Evolutionary conservation across 2,888 invertebrate genomes (phyloP).

Genomic region (Lucinisca nassula): DNA sequence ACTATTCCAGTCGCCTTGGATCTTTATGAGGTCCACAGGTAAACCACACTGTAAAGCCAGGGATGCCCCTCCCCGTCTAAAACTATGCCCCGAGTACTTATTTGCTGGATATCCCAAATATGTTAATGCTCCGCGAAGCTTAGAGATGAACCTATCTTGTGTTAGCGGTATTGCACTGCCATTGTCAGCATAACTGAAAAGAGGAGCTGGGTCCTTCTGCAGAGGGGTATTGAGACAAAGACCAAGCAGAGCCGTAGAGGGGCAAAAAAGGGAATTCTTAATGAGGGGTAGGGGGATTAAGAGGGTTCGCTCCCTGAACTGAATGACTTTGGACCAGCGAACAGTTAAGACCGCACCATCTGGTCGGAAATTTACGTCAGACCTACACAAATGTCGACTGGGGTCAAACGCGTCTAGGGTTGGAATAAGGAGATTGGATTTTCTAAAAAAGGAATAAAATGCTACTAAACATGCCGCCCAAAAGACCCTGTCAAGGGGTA

Average conservation of each 20-base stretch:
- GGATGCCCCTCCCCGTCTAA: slow-evolving; percentile 24
- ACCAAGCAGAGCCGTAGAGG: background rate
- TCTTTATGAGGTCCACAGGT: slow-evolving; percentile 8
- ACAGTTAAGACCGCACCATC: background rate
- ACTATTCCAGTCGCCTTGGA: slow-evolving; percentile 21
- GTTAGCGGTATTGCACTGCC: background rate
- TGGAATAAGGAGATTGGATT: background rate
- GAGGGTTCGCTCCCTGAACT: background rate
- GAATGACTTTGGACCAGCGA: background rate
- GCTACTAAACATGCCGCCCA: background rate
- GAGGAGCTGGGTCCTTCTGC: background rate
- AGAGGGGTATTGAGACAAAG: background rate
- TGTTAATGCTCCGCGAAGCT: background rate
- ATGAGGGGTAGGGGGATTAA: slow-evolving; percentile 17
- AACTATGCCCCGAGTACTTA: slow-evolving; percentile 25
- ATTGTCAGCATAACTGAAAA: background rate
- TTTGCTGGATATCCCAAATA: slow-evolving; percentile 10
- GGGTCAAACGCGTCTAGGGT: background rate
- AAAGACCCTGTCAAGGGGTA: background rate
- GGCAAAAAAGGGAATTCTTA: background rate
- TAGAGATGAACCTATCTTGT: background rate
- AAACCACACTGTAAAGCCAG: slow-evolving; percentile 18
- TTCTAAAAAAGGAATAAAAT: background rate
- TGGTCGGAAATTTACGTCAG: background rate
- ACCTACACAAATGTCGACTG: background rate